These are phyloP conservation scores for Gnathonemus echidnorhynchus DNA, from an alignment of 2,113 vertebrate species.

Conservation along the genomic window DNA sequence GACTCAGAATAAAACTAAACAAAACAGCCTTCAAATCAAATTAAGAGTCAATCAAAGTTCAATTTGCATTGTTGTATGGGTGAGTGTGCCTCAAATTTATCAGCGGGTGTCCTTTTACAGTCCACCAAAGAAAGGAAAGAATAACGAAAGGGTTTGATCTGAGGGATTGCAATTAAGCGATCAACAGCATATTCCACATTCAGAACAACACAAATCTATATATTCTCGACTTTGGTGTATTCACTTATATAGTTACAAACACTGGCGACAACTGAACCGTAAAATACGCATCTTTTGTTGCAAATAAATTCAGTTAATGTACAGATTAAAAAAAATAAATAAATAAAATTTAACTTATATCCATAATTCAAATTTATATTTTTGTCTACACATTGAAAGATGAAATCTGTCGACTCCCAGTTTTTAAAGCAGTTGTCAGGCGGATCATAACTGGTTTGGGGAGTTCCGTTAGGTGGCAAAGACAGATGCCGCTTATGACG, in stretches of 20 bases:
- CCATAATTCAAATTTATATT: not conserved
- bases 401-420: not conserved
- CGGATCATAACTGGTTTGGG: not conserved
- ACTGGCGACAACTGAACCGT: not conserved
- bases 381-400: not conserved
- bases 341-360: too few species aligned
- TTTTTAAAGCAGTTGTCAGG: not conserved
- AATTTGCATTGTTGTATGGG: constrained; percentile 63
- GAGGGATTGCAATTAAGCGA: not conserved
- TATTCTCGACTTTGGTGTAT: not conserved
- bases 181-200: not conserved
- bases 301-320: not conserved
- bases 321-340: too few species aligned
- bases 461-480: not conserved
- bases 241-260: not conserved
- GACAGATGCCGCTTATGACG: not conserved
- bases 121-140: not conserved
- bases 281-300: not conserved
- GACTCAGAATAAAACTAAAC: constrained; percentile 87
- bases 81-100: constrained; percentile 19
- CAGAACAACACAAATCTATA: not conserved
- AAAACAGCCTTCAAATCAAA: constrained; percentile 90
- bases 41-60: constrained; percentile 96
- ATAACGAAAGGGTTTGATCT: not conserved
- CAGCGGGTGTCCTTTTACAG: constrained; percentile 18